Base-by-base conservation (phyloP, 2,797 vertebrate species). In the Xenentodon cancila region DNA sequence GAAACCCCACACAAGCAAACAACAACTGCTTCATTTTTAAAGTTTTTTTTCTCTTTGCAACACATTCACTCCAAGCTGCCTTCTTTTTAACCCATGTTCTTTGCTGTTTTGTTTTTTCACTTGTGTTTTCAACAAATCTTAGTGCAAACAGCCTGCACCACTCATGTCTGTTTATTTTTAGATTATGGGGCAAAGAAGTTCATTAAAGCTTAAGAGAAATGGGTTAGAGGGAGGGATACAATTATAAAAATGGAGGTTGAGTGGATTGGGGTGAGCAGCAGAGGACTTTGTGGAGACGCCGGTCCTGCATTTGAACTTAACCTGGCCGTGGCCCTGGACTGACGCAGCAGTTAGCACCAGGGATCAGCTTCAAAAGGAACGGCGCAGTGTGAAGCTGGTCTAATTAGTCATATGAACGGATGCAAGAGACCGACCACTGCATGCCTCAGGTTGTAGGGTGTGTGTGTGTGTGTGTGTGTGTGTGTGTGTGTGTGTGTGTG, bases 361-460 rank as follows among this genome's bases (percentile, higher is more conserved):
- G 84, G 94, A 90, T 93, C 92, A 89, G 95, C 95, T 92, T 98
- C 96, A 97, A 96, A 96, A 95, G 95, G 94, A 95, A 92, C 89
- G 88, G 93, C 94, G 42, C 96, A 96, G 96, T 95, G 70, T 96
- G 97, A 95, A 92, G 95, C 90, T 94, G 77, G 90, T 94, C 94
- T 98, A 97, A 98, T 98, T 98, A 97, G 96, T 98, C 96, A 97
- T 98, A 98, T 98, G 96, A 98, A 95, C 94, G 3, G 92, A 94
- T 94, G 85, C 84, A 80, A 73, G 70, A 92, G 91, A 94, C 94
- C 91, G 87, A 92, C 91, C 85, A 90, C 89, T 84, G 89, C 91
- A 94, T 92, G 92, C 94, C 93, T 95, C 82, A 62, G 86, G 45
- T 59, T 72, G 71, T n/a, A 21, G 61, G 59, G 25, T 25, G 25